Percentiles rank a stretch among this genome's conserved stretches.
Conservation (phyloP, 2,113 vertebrate genomes). For the Pardalotus punctatus region DNA sequence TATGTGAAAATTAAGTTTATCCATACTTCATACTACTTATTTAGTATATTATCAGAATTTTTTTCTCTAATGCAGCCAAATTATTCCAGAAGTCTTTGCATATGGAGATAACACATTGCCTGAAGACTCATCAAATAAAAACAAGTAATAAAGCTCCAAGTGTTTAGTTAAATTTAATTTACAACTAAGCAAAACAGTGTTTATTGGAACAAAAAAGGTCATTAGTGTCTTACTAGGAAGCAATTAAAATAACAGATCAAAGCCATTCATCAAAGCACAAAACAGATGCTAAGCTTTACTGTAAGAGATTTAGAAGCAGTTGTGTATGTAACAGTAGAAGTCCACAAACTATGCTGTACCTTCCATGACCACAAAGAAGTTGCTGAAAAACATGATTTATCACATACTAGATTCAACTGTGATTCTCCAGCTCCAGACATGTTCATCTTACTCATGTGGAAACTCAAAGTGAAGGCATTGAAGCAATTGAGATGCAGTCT, state of each 20-base stretch:
- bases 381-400: constrained; percentile 16
- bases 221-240: constrained; percentile 80
- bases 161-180: constrained; percentile 79
- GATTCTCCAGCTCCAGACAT: background rate
- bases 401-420: background rate
- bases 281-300: constrained; percentile 77
- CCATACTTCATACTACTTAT: constrained; percentile 53
- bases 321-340: constrained; percentile 24
- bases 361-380: background rate
- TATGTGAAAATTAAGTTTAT: constrained; percentile 25
- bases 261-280: constrained; percentile 77
- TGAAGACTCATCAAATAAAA: constrained; percentile 38
- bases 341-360: constrained; percentile 14
- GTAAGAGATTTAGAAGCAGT: constrained; percentile 63
- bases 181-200: constrained; percentile 75
- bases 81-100: background rate
- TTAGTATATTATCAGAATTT: constrained; percentile 31
- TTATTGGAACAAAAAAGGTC: constrained; percentile 81
- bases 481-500: background rate
- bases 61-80: constrained; percentile 2
- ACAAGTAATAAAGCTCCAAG: constrained; percentile 64
- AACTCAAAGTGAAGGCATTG: background rate
- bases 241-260: constrained; percentile 78
- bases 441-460: background rate
- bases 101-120: constrained; percentile 35